phyloP scores from a whole-genome alignment of 1,140 invertebrate genomes.

The Zaprionus davidi region DNA sequence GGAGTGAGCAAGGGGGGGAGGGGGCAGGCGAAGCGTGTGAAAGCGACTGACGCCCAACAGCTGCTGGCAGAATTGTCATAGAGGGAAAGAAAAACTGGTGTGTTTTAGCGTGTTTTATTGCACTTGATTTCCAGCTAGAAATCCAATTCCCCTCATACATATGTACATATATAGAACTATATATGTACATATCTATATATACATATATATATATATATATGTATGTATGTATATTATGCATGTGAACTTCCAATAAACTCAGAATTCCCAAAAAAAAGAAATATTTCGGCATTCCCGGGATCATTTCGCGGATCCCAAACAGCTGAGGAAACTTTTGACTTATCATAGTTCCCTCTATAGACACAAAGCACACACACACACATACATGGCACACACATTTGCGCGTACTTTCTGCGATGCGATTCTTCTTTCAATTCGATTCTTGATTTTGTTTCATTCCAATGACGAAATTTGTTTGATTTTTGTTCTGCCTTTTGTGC shows the following conservation, averaged over 20 bases:
- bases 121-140: neutral
- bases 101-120: slow-evolving; percentile 1
- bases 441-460: slow-evolving; percentile 32
- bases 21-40: slow-evolving; percentile 27
- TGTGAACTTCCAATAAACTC: neutral
- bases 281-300: neutral
- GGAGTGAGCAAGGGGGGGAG: neutral
- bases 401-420: neutral
- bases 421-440: slow-evolving; percentile 4
- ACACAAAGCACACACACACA: too few relatives aligned
- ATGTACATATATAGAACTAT: neutral
- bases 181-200: neutral
- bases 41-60: slow-evolving; percentile 18
- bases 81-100: neutral
- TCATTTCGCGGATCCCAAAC: neutral
- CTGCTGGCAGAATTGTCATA: slow-evolving; percentile 18
- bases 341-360: neutral
- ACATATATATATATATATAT: neutral
- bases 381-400: neutral
- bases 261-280: neutral
- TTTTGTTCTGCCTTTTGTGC: slow-evolving; percentile 33
- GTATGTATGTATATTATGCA: neutral
- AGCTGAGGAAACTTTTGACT: neutral
- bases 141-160: neutral
- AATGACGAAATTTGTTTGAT: slow-evolving; percentile 38